phyloP scores from a whole-genome alignment of 2,797 vertebrate species.

The Epinephelus malabaricus region DNA sequence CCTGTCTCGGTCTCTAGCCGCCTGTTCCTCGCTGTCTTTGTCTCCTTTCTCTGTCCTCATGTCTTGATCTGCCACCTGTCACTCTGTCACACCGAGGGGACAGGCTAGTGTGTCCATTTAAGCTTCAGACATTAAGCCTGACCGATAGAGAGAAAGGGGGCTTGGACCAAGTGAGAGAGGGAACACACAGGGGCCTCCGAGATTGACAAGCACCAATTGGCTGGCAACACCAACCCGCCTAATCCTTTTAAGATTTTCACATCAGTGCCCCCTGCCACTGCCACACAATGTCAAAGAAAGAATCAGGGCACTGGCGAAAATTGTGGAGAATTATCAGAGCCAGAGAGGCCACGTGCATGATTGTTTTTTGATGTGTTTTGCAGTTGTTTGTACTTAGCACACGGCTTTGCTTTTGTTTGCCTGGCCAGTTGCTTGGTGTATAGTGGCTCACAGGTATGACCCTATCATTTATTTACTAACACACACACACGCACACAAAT shows the following conservation, averaged over 20 bases:
- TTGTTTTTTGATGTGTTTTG: conserved; percentile 69
- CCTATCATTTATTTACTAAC: conserved; percentile 87
- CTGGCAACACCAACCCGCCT: conserved; percentile 82
- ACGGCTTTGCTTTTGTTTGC: conserved; percentile 65
- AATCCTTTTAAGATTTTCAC: conserved; percentile 87
- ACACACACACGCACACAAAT: conserved; percentile 29
- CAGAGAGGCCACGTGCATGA: conserved; percentile 60
- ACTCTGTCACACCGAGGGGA: conserved; percentile 76
- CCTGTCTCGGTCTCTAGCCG: conserved; percentile 57
- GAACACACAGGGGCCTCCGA: conserved; percentile 74
- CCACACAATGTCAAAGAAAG: conserved; percentile 78
- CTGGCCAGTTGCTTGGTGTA: conserved; percentile 70
- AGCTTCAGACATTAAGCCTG: conserved; percentile 78
- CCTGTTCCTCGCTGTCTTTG: conserved; percentile 73
- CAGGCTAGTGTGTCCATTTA: conserved; percentile 78
- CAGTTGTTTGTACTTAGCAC: conserved; percentile 67
- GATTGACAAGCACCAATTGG: conserved; percentile 88
- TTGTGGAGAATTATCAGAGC: conserved; percentile 67
- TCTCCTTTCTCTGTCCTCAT: conserved; percentile 69
- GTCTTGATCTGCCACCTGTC: conserved; percentile 81
- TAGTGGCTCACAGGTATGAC: conserved; percentile 73
- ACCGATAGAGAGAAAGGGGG: conserved; percentile 69
- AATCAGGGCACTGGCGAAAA: conserved; percentile 69
- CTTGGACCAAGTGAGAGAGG: conserved; percentile 53
- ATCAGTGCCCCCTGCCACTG: conserved; percentile 84